These are phyloP conservation scores for Tragelaphus eurycerus DNA, from an alignment of 2,797 vertebrate genomes.

Conservation along the genomic window DNA sequence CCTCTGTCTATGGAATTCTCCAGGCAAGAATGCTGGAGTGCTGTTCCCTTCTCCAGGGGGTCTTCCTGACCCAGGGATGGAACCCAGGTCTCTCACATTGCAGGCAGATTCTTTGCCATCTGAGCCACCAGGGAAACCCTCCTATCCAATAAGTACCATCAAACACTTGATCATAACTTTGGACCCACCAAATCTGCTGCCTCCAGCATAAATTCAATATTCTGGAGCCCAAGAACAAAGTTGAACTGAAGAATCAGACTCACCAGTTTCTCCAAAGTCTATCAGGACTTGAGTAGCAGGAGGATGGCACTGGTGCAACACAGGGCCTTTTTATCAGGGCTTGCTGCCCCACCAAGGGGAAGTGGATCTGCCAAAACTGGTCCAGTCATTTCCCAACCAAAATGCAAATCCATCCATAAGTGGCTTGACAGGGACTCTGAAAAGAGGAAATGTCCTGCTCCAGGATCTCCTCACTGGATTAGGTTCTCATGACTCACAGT, in stretches of 20 bases:
- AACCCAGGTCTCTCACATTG: too few species aligned
- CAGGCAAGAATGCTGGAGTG: too few species aligned
- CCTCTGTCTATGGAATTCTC: too few species aligned
- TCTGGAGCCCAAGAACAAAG: not conserved
- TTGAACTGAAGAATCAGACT: not conserved
- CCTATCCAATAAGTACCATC: not conserved
- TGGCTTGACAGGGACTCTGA: not conserved
- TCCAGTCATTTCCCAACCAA: not conserved
- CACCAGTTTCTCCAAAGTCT: not conserved
- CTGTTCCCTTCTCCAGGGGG: too few species aligned
- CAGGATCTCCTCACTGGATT: not conserved
- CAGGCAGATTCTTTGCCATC: too few species aligned
- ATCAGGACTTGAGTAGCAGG: accelerated
- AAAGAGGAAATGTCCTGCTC: not conserved
- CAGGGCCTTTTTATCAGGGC: not conserved
- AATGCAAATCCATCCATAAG: slow-evolving; percentile 40
- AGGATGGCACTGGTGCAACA: accelerated
- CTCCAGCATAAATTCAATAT: not conserved
- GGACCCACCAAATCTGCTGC: not conserved
- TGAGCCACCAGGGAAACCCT: too few species aligned
- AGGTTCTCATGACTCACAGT: not conserved
- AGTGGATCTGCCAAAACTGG: not conserved
- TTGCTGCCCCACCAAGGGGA: not conserved
- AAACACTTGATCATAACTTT: not conserved
- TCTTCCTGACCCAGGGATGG: too few species aligned